Percentiles rank a stretch among this genome's conserved stretches.
Conservation (phyloP, 2,888 invertebrate species). For the Ochropleura leucogaster region DNA sequence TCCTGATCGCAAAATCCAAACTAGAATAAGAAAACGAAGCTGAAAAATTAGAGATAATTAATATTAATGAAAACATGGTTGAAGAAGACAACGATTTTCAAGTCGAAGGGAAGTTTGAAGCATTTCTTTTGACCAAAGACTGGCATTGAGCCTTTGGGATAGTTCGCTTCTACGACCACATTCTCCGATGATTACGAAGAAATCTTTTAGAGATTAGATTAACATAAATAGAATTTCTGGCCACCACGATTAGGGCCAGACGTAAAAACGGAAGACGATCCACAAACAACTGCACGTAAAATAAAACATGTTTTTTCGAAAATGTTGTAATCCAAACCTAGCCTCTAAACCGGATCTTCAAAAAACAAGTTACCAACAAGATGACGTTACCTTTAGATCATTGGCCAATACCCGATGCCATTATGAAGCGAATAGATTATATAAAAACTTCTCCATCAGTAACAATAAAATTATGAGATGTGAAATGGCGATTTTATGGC, state of each 20-base stretch:
- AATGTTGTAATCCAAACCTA: constrained; percentile 5
- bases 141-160: not conserved
- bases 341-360: constrained; percentile 14
- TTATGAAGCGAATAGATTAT: constrained; percentile 20
- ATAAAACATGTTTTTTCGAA: not conserved
- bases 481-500: not conserved
- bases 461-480: constrained; percentile 1
- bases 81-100: too few relatives aligned
- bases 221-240: not conserved
- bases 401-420: constrained; percentile 7
- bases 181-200: not conserved
- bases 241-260: not conserved
- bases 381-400: constrained; percentile 2
- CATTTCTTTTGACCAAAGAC: not conserved
- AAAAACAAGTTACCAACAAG: constrained; percentile 14
- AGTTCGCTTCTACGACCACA: not conserved
- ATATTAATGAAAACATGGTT: not conserved
- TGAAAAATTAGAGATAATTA: not conserved
- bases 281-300: not conserved
- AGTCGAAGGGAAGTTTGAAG: too few relatives aligned
- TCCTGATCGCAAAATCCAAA: not conserved
- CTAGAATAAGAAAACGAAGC: not conserved
- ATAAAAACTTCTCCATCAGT: constrained; percentile 1
- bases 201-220: not conserved
- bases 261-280: not conserved